These are phyloP conservation scores for Caerostris darwini DNA, from an alignment of 1,140 invertebrate species.

Conservation along the genomic window DNA sequence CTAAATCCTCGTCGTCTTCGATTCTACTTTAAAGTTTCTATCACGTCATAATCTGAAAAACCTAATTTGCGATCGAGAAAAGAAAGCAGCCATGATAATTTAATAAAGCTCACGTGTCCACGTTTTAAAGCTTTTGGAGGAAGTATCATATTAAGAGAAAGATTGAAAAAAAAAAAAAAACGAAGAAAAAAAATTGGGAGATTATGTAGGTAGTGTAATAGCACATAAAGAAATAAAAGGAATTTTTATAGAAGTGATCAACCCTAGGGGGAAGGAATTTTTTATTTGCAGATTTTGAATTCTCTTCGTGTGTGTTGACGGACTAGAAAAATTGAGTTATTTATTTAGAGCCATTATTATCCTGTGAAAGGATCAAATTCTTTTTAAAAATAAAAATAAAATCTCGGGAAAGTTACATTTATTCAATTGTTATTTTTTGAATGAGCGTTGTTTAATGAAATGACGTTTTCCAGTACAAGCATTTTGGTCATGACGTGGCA, in stretches of 20 bases:
- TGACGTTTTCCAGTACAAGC: too few relatives aligned
- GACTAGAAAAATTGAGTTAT: too few relatives aligned
- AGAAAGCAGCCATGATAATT: background rate
- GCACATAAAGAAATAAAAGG: background rate
- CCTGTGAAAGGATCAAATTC: too few relatives aligned
- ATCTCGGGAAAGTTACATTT: too few relatives aligned
- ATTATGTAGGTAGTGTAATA: background rate
- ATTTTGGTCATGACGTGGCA: too few relatives aligned
- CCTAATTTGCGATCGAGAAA: background rate
- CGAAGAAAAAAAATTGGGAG: background rate
- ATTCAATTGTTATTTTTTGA: too few relatives aligned
- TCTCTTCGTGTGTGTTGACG: too few relatives aligned
- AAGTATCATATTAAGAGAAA: background rate
- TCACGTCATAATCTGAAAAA: background rate
- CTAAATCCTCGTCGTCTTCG: background rate
- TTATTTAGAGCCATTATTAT: too few relatives aligned
- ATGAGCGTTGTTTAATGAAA: too few relatives aligned
- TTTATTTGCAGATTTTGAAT: too few relatives aligned
- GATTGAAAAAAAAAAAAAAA: background rate
- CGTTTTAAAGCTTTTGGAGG: background rate
- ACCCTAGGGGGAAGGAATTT: background rate
- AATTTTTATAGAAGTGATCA: background rate
- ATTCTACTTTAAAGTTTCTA: background rate
- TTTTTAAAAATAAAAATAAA: too few relatives aligned
- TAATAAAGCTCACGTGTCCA: background rate